phyloP scores from a whole-genome alignment of 2,888 invertebrate genomes.

The Scrobipalpa atriplicella region DNA sequence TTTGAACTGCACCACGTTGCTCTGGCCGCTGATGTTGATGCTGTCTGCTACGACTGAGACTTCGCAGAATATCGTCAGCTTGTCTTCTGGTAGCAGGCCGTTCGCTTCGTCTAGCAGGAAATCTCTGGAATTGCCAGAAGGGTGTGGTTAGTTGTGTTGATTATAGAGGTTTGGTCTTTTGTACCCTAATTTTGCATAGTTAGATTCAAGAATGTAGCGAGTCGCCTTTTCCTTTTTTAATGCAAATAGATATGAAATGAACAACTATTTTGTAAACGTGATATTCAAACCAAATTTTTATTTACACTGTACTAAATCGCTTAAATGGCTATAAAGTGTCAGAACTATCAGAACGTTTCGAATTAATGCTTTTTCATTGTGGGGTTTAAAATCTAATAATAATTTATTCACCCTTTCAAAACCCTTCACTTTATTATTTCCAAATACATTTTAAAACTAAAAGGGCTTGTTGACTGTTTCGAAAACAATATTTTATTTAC shows the following conservation, averaged over 20 bases:
- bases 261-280: no score
- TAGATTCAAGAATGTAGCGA: no score
- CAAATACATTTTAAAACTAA: neutral
- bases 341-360: neutral
- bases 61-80: conserved; percentile 99
- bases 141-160: neutral
- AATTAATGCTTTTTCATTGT: neutral
- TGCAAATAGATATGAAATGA: no score
- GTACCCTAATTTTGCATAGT: neutral
- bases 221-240: no score
- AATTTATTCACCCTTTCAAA: conserved; percentile 2
- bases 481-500: neutral
- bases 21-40: conserved; percentile 99
- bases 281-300: no score
- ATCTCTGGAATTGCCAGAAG: conserved; percentile 85
- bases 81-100: conserved; percentile 98
- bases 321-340: no score
- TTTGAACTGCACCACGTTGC: conserved; percentile 98
- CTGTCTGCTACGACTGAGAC: conserved; percentile 98
- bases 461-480: neutral
- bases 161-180: neutral
- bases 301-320: no score
- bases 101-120: conserved; percentile 99
- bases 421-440: neutral
- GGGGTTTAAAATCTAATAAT: neutral